Conservation (phyloP, 2,888 invertebrate genomes). For the Agapetus fuscipes region DNA sequence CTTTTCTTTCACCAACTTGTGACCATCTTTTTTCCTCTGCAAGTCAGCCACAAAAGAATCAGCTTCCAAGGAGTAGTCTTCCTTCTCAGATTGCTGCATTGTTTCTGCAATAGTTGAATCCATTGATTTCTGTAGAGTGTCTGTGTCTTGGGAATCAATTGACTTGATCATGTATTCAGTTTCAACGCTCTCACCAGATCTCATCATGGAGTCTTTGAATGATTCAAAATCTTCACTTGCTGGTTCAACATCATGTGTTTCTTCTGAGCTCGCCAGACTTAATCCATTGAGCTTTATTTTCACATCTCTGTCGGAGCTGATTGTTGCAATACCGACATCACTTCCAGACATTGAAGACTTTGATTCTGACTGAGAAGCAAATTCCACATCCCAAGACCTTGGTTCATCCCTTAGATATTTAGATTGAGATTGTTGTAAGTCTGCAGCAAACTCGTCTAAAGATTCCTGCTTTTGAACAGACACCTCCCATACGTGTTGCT, state of each 20-base stretch:
- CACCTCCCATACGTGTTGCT: conserved; percentile 41
- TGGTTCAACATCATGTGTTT: conserved; percentile 16
- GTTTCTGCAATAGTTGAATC: conserved; percentile 45
- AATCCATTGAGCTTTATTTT: conserved; percentile 18
- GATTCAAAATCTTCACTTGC: conserved; percentile 19
- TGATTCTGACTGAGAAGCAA: conserved; percentile 16
- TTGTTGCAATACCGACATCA: conserved; percentile 14
- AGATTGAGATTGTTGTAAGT: conserved; percentile 12
- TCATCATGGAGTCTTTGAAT: conserved; percentile 42
- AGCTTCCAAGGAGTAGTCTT: conserved; percentile 42
- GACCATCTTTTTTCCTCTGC: conserved; percentile 36
- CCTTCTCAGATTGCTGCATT: conserved; percentile 34
- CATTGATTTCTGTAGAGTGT: conserved; percentile 43
- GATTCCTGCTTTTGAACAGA: conserved; percentile 37
- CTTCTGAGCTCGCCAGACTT: conserved; percentile 17
- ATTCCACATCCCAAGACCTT: conserved; percentile 15
- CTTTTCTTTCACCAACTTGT: conserved; percentile 41
- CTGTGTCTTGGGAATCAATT: conserved; percentile 43
- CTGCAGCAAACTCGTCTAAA: conserved; percentile 26
- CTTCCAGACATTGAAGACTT: conserved; percentile 18
- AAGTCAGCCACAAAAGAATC: conserved; percentile 41
- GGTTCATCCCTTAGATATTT: conserved; percentile 15
- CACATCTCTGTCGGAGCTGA: conserved; percentile 18
- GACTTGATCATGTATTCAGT: conserved; percentile 45
- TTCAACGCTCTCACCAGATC: conserved; percentile 43